Percentiles rank a stretch among this genome's conserved stretches.
Evolutionary conservation across 2,113 vertebrate species (phyloP).

Genomic region (Bubo bubo): DNA sequence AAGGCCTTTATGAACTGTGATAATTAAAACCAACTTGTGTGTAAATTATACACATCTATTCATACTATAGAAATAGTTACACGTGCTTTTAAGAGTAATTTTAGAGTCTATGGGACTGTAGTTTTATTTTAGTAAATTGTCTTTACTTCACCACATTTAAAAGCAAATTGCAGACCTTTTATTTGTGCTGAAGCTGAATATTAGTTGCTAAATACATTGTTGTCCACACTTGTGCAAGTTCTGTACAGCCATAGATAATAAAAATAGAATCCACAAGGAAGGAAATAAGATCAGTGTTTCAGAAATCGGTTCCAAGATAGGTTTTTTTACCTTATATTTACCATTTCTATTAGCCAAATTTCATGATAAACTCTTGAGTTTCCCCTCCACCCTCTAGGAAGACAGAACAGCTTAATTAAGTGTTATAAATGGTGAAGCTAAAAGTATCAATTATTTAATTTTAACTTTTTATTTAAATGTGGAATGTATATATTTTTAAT

Average conservation of each 20-base stretch:
- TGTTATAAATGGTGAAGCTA: not conserved
- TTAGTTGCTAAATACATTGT: not conserved
- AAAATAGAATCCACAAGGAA: not conserved
- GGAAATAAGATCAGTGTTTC: not conserved
- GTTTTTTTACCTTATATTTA: not conserved
- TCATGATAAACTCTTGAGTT: not conserved
- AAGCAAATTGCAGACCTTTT: not conserved
- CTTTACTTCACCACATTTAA: not conserved
- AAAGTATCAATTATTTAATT: not conserved
- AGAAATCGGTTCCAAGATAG: not conserved
- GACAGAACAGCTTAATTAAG: not conserved
- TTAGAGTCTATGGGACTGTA: not conserved
- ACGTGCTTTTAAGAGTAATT: not conserved
- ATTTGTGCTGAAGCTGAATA: not conserved
- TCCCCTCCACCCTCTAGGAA: not conserved
- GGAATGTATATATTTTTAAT: not conserved
- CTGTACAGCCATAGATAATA: not conserved
- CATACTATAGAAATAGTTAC: not conserved
- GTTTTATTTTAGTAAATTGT: not conserved
- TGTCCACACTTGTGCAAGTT: not conserved
- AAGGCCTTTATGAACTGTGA: slow-evolving; percentile 35
- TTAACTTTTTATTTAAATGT: not conserved
- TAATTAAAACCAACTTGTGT: slow-evolving; percentile 54
- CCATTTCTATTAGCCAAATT: not conserved
- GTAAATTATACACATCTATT: not conserved